Evolutionary conservation across 2,113 vertebrate genomes (phyloP).

Genomic region (Narcine bancroftii): DNA sequence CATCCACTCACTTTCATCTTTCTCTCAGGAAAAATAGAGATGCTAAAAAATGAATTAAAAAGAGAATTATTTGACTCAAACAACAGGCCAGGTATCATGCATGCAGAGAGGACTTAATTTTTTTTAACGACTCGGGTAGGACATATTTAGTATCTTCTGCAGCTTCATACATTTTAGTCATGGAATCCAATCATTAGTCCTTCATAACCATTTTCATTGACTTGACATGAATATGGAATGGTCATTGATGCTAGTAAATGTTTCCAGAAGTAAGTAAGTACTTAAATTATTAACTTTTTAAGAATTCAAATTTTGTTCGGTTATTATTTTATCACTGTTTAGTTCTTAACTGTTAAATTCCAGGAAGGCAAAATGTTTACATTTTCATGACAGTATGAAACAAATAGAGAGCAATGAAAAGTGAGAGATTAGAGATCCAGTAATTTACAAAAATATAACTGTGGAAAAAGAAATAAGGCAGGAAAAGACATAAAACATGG

Average conservation of each 20-base stretch:
- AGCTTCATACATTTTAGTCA: too few species aligned
- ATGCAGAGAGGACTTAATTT: too few species aligned
- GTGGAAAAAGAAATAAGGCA: neutral
- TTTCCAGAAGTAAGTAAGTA: neutral
- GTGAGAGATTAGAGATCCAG: neutral
- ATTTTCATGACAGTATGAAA: neutral
- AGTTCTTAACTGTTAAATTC: neutral
- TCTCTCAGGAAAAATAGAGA: neutral
- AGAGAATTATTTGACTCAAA: too few species aligned
- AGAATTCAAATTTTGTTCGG: neutral
- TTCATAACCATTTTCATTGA: neutral
- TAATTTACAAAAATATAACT: neutral
- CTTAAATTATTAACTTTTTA: neutral
- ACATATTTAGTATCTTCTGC: too few species aligned
- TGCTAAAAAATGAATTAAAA: too few species aligned
- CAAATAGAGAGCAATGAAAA: neutral
- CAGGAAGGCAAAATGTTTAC: neutral
- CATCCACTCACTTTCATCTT: neutral
- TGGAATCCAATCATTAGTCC: too few species aligned
- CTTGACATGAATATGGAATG: neutral
- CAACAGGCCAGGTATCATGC: too few species aligned
- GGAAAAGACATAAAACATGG: neutral
- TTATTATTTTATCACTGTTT: neutral
- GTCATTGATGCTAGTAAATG: neutral
- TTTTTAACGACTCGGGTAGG: too few species aligned